Evolutionary conservation across 2,888 invertebrate genomes (phyloP).

Genomic region (Oegoconia quadripuncta): DNA sequence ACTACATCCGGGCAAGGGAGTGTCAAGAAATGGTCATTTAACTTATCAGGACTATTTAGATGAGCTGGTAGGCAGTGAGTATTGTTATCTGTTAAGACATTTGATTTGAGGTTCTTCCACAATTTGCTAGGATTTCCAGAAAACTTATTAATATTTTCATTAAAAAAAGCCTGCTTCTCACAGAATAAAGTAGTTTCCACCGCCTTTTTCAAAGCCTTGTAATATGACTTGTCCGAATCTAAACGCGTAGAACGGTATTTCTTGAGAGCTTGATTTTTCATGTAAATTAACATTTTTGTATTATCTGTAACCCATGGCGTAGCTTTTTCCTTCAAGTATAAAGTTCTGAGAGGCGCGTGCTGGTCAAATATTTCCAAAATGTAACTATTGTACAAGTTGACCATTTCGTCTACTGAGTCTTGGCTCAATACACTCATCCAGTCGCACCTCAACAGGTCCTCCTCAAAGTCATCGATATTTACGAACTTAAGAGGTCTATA

Average conservation of each 20-base stretch:
- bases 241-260: neutral
- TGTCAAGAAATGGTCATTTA: conserved; percentile 12
- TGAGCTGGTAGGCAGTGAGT: conserved; percentile 8
- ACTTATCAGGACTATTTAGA: conserved; percentile 9
- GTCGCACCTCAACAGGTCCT: conserved; percentile 1
- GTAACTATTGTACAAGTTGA: conserved; percentile 8
- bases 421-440: conserved; percentile 2
- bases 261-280: conserved; percentile 8
- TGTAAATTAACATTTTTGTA: conserved; percentile 10
- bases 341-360: conserved; percentile 9
- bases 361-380: conserved; percentile 11
- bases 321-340: neutral
- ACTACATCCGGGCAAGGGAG: conserved; percentile 2
- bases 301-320: conserved; percentile 15
- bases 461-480: conserved; percentile 1
- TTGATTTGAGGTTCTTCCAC: conserved; percentile 16
- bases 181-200: conserved; percentile 4
- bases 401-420: conserved; percentile 9
- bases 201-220: conserved; percentile 9
- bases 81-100: neutral
- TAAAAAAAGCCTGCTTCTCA: conserved; percentile 14
- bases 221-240: conserved; percentile 7
- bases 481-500: conserved; percentile 13
- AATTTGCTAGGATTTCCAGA: conserved; percentile 6
- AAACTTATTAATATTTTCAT: conserved; percentile 9